These are phyloP conservation scores for Cichladusa arquata DNA, from an alignment of 2,113 vertebrate genomes.

Conservation along the genomic window DNA sequence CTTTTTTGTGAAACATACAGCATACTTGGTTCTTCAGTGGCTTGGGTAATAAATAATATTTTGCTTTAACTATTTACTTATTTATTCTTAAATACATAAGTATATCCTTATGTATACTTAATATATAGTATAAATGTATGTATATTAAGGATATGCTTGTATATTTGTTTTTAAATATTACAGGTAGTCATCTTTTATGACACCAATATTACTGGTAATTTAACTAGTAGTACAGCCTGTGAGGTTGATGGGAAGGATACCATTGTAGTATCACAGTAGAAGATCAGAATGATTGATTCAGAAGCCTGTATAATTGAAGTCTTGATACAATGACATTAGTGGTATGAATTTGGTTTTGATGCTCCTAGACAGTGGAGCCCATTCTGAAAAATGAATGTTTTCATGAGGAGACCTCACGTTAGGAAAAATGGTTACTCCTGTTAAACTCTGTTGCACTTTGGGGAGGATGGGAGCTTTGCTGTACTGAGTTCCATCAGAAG, in stretches of 20 bases:
- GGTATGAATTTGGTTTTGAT: not conserved
- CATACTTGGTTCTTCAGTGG: not conserved
- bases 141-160: not conserved
- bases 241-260: not conserved
- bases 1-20: not conserved
- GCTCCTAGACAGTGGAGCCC: not conserved
- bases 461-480: not conserved
- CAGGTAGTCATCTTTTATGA: not conserved
- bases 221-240: not conserved
- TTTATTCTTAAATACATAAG: not conserved
- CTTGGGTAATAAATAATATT: not conserved
- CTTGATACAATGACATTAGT: not conserved
- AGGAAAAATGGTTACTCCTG: not conserved
- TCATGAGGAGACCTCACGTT: not conserved
- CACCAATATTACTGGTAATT: not conserved
- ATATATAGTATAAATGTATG: not conserved
- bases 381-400: not conserved
- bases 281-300: not conserved
- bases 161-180: not conserved
- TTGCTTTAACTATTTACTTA: not conserved
- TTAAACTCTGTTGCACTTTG: not conserved
- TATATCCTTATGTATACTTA: not conserved
- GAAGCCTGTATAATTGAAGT: not conserved
- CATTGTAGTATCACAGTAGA: rapidly evolving
- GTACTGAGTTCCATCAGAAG: not conserved